A percentile compares a stretch with the other conserved stretches of the same genome.
Conservation (phyloP, 2,888 invertebrate genomes). For the Taphrorychus bicolor region DNA sequence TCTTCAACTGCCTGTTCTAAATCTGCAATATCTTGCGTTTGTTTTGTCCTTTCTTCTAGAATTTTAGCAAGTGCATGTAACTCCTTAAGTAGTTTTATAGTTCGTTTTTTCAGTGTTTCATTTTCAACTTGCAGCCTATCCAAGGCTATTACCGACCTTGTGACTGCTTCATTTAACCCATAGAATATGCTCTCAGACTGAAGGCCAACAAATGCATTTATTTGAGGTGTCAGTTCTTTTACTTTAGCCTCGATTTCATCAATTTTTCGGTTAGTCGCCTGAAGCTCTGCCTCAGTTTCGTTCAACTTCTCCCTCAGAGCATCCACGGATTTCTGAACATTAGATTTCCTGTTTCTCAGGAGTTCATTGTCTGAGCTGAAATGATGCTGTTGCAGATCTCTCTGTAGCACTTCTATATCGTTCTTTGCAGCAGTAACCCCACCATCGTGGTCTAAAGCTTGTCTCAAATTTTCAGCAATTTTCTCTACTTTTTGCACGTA, state of each 20-base stretch:
- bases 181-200: constrained; percentile 43
- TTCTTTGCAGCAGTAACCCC: constrained; percentile 13
- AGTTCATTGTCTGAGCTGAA: constrained; percentile 20
- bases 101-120: constrained; percentile 38
- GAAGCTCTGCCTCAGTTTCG: constrained; percentile 10
- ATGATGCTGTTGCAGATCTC: constrained; percentile 24
- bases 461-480: constrained; percentile 9
- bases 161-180: constrained; percentile 43
- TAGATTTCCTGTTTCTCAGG: constrained; percentile 34
- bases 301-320: constrained; percentile 25
- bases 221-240: constrained; percentile 36
- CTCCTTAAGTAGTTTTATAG: constrained; percentile 43
- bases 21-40: constrained; percentile 43
- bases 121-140: constrained; percentile 43
- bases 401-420: constrained; percentile 24
- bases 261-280: constrained; percentile 30
- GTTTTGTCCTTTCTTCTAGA: constrained; percentile 43
- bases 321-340: constrained; percentile 35
- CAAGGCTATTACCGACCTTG: constrained; percentile 40
- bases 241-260: constrained; percentile 42
- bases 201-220: constrained; percentile 43
- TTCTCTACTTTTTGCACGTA: constrained; percentile 42
- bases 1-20: constrained; percentile 38
- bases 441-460: constrained; percentile 4
- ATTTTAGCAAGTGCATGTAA: constrained; percentile 42